Conservation (phyloP, 1,140 invertebrate genomes). For the Trichonephila inaurata region DNA sequence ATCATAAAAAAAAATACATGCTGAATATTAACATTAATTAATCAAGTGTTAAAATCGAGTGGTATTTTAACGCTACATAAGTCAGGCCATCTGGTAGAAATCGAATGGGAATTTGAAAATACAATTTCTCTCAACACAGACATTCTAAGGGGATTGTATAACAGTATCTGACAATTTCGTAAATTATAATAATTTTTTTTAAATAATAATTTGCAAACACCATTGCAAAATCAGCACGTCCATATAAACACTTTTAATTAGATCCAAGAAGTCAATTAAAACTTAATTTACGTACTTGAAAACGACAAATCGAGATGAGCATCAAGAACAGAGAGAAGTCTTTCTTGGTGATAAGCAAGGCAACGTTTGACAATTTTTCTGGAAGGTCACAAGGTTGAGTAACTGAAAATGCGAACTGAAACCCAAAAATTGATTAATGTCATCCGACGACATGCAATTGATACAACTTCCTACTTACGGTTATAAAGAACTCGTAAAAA, state of each 20-base stretch:
- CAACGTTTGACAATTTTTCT: neutral
- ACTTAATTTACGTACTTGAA: neutral
- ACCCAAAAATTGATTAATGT: conserved; percentile 10
- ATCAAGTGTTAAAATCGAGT: no score
- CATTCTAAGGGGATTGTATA: no score
- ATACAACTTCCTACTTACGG: conserved; percentile 2
- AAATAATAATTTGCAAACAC: no score
- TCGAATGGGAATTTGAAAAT: no score
- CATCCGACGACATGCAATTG: neutral
- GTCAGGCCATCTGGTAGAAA: no score
- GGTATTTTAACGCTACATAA: no score
- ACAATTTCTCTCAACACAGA: no score
- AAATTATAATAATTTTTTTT: no score
- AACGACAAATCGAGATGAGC: neutral
- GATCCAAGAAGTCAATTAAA: neutral
- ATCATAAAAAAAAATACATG: no score
- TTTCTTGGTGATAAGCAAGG: neutral
- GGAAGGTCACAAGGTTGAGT: neutral
- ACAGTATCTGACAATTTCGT: no score
- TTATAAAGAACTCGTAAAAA: neutral
- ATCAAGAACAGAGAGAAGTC: neutral
- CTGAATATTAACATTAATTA: no score
- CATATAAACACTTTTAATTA: neutral
- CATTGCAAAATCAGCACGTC: no score
- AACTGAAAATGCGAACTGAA: conserved; percentile 18